Percentiles rank a stretch among this genome's conserved stretches.
Conservation (phyloP, 2,888 invertebrate species). For the Campopleginae sp. region DNA sequence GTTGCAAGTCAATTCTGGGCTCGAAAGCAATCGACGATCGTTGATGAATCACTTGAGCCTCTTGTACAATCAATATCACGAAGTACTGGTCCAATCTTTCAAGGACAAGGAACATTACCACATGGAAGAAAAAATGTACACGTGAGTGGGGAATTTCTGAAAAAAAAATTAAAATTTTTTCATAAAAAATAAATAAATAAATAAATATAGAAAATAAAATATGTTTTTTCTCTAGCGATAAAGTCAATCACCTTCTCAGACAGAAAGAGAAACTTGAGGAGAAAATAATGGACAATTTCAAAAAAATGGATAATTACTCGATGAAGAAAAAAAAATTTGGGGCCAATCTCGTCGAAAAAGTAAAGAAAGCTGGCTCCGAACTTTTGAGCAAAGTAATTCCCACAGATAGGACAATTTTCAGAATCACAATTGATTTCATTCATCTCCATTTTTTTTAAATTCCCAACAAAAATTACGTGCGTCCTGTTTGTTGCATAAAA, state of each 20-base stretch:
- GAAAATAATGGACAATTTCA: constrained; percentile 99
- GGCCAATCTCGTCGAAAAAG: constrained; percentile 93
- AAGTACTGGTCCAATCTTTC: constrained; percentile 94
- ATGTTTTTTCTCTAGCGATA: constrained; percentile 86
- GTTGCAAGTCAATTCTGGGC: constrained; percentile 93
- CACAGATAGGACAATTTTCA: neutral
- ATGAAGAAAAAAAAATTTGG: constrained; percentile 96
- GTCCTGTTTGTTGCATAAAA: neutral
- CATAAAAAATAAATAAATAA: too few species aligned
- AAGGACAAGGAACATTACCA: constrained; percentile 98
- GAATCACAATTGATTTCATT: neutral
- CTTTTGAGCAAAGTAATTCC: constrained; percentile 90
- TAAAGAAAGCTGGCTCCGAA: constrained; percentile 94
- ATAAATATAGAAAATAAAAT: too few species aligned
- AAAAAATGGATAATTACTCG: constrained; percentile 94
- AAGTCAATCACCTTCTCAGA: constrained; percentile 94
- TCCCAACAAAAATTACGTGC: neutral
- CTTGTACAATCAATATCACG: constrained; percentile 96
- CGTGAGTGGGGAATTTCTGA: constrained; percentile 79
- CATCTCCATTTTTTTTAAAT: neutral
- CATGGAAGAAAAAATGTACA: constrained; percentile 96
- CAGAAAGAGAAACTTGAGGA: constrained; percentile 99
- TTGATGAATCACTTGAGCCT: constrained; percentile 97
- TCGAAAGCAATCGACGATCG: constrained; percentile 95
- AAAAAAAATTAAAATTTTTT: neutral